A percentile compares a stretch with the other conserved stretches of the same genome.
phyloP scores from a whole-genome alignment of 2,888 invertebrate genomes.

The Vandiemenella viatica region DNA sequence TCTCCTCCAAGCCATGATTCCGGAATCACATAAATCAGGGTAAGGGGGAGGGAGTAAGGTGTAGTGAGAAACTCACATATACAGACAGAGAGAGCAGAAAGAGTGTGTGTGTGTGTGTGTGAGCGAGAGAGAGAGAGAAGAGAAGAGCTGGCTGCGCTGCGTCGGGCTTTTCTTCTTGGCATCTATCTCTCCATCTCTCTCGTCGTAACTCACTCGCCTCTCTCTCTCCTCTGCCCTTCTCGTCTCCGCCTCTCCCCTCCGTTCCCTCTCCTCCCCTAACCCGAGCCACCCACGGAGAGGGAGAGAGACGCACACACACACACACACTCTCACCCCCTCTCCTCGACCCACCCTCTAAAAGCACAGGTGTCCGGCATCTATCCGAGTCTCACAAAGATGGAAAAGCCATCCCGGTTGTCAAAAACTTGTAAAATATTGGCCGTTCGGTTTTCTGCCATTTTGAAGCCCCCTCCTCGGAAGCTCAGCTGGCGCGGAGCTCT shows the following conservation, averaged over 20 bases:
- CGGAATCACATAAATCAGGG: conserved; percentile 46
- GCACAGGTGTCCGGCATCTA: conserved; percentile 26
- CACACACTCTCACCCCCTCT: neutral
- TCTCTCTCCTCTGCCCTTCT: neutral
- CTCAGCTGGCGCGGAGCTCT: conserved; percentile 1
- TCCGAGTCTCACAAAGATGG: conserved; percentile 29
- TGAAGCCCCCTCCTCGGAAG: conserved; percentile 14
- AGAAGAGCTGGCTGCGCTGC: neutral
- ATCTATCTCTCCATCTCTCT: neutral
- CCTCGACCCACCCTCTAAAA: conserved; percentile 13
- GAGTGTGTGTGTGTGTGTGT: conserved; percentile 1
- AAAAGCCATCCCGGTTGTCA: conserved; percentile 48
- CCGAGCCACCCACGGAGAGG: neutral
- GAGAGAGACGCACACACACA: neutral
- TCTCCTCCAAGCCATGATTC: conserved; percentile 36
- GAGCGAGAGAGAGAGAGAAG: too few relatives aligned
- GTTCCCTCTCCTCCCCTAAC: neutral
- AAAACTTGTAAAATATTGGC: conserved; percentile 53
- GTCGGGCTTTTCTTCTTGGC: neutral
- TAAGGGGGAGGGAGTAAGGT: conserved; percentile 20
- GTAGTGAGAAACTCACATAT: conserved; percentile 12
- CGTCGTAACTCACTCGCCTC: neutral
- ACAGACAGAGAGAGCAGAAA: conserved; percentile 2
- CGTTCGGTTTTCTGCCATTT: conserved; percentile 30
- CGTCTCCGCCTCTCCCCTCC: conserved; percentile 22